Base-by-base conservation (phyloP, 64 coral and sea anemone species). In the Astreopora myriophthalma region DNA sequence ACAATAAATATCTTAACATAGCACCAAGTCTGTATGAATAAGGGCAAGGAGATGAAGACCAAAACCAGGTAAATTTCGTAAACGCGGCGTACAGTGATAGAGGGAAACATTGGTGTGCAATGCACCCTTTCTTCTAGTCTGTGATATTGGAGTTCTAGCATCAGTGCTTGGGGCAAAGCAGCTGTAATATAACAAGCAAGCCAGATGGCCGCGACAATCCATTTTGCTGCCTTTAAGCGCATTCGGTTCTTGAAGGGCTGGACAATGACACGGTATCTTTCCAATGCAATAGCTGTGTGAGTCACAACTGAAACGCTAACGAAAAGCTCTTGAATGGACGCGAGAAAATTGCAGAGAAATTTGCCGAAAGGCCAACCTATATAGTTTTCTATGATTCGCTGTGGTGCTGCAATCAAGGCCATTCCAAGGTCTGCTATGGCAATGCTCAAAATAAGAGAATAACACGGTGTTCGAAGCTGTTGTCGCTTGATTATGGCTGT, bases 361-460 rank as follows among this genome's bases (percentile, higher is more conserved):
- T 81, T 22, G 25, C 95, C 95, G 44, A 96, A 96, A 12, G 95
- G 91, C 95, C 95, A 96, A 0, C 91, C 87, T 17, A 89, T 73
- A 55, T 89, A 93, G 3, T 34, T 69, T 20, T 90, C 91, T 4
- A 93, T 27, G 24, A 96, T 93, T 6, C 87, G 57, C 27, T 94
- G 72, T 13, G 95, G 87, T 1, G 95, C 88, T 0, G 91, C 87
- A 34, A 97, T 73, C 16, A 94, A 14, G 2, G 95, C 87, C 27
- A 97, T 92, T 14, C 95, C 88, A 0, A 97, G 34, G 23, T 97
- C 95, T 1, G 95, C 95, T 5, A 97, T 64, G 13, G 95, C 95
- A 26, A 97, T 94, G 73, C 88, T 97, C 49, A 97, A 89, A 31
- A 97, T 74, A n/a, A 97, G 39, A 17, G 85, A 97, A 65, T 97